Evolutionary conservation across 2,797 vertebrate genomes (phyloP).

Genomic region (Galago senegalensis): DNA sequence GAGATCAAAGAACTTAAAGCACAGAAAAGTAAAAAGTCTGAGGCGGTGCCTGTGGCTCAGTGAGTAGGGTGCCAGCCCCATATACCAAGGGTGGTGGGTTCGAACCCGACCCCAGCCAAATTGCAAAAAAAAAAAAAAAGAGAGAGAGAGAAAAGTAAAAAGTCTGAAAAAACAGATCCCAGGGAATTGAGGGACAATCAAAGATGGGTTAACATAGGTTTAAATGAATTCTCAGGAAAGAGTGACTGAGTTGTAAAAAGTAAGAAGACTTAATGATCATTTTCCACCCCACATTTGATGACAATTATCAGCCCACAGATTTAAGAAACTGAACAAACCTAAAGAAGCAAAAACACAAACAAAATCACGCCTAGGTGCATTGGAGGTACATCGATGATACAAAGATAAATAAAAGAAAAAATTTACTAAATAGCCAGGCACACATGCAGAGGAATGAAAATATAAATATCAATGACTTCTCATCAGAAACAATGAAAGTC

Average conservation of each 20-base stretch:
- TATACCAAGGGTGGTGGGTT: too few species aligned
- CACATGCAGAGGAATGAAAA: not conserved
- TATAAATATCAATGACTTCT: not conserved
- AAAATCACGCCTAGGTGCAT: not conserved
- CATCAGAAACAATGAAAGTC: slow-evolving; percentile 69
- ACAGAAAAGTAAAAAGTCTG: not conserved
- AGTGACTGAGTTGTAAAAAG: slow-evolving; percentile 7
- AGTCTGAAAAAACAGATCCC: not conserved
- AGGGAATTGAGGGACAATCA: not conserved
- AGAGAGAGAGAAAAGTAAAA: too few species aligned
- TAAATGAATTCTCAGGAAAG: slow-evolving; percentile 14
- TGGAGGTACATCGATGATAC: not conserved
- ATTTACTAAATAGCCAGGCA: slow-evolving; percentile 28
- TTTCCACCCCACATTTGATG: not conserved
- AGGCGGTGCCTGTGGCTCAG: too few species aligned
- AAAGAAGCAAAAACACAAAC: slow-evolving; percentile 54
- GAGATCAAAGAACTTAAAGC: slow-evolving; percentile 8
- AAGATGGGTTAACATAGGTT: not conserved
- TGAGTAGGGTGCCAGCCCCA: too few species aligned
- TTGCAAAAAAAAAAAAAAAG: too few species aligned
- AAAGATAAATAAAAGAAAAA: not conserved
- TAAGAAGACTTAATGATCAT: slow-evolving; percentile 24
- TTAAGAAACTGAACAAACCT: slow-evolving; percentile 32
- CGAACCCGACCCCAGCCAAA: too few species aligned
- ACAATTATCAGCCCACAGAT: slow-evolving; percentile 30